These are phyloP conservation scores for Anadara kagoshimensis DNA, from an alignment of 1,140 invertebrate species.

Conservation along the genomic window DNA sequence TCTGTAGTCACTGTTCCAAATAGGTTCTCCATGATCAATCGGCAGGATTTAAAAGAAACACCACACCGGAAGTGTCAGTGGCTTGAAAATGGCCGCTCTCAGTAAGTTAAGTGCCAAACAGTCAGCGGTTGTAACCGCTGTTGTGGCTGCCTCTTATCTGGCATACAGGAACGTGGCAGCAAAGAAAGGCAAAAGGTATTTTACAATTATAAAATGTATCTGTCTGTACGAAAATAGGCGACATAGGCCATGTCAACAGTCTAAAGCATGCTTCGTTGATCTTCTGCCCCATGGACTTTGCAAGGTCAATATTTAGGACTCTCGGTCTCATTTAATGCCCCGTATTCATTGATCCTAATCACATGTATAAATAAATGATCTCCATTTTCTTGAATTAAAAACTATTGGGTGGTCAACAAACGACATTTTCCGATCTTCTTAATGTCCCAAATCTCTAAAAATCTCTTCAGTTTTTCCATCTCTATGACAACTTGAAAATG, in stretches of 20 bases:
- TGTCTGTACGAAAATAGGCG: not conserved
- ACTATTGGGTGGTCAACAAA: no score
- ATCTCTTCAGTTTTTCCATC: no score
- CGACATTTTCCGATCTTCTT: no score
- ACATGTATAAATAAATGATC: not conserved
- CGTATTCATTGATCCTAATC: not conserved
- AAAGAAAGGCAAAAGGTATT: constrained; percentile 48
- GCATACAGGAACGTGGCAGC: constrained; percentile 44
- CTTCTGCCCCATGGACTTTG: not conserved
- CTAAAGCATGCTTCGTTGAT: not conserved
- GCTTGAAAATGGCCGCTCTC: constrained; percentile 55
- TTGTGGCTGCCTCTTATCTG: constrained; percentile 50
- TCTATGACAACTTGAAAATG: no score
- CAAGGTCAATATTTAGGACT: not conserved
- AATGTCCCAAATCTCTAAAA: no score
- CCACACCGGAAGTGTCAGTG: constrained; percentile 2
- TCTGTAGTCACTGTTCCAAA: no score
- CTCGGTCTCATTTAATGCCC: not conserved
- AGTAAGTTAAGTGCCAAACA: constrained; percentile 61
- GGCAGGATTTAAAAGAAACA: no score
- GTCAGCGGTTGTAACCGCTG: constrained; percentile 55
- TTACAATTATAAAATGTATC: constrained; percentile 1
- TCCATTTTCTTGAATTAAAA: not conserved
- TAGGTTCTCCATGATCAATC: no score
- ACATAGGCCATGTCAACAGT: not conserved